Percentiles rank a stretch among this genome's conserved stretches.
These are phyloP conservation scores for Nerophis lumbriciformis DNA, from an alignment of 2,113 vertebrate genomes.

Conservation along the genomic window DNA sequence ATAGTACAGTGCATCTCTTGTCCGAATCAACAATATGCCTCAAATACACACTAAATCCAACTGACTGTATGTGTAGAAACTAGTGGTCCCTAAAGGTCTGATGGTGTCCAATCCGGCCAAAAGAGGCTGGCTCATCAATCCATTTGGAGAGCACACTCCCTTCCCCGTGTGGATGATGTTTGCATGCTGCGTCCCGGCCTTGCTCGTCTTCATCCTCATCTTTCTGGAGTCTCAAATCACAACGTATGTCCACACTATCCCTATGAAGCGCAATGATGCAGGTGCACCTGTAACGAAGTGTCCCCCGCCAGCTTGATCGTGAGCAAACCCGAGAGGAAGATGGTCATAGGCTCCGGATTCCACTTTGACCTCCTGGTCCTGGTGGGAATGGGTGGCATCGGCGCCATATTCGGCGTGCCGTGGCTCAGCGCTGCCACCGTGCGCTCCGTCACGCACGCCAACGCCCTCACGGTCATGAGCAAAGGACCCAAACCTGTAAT, in stretches of 20 bases:
- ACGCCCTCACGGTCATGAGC: conserved; percentile 88
- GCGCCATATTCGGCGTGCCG: conserved; percentile 87
- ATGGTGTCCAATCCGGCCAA: conserved; percentile 70
- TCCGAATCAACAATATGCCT: too few relatives aligned
- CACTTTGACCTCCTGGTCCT: conserved; percentile 91
- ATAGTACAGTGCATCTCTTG: too few relatives aligned
- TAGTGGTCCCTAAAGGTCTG: conserved; percentile 81
- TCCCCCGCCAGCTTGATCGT: conserved; percentile 78
- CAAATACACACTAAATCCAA: background rate
- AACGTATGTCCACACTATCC: conserved; percentile 74
- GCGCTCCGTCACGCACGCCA: conserved; percentile 89
- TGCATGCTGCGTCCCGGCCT: conserved; percentile 77
- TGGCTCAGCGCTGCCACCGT: conserved; percentile 96
- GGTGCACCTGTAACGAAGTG: background rate
- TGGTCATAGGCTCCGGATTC: conserved; percentile 92
- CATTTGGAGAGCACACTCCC: conserved; percentile 51
- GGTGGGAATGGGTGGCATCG: conserved; percentile 86
- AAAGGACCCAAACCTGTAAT: conserved; percentile 77
- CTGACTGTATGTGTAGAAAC: conserved; percentile 76
- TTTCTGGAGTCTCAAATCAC: conserved; percentile 98
- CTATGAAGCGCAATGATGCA: background rate
- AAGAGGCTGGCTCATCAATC: conserved; percentile 86
- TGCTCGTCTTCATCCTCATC: conserved; percentile 96
- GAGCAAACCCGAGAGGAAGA: conserved; percentile 91
- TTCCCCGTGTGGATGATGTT: conserved; percentile 94